Percentiles rank a stretch among this genome's conserved stretches.
Conservation (phyloP, 2,888 invertebrate species). For the Augochlorella aurata region DNA sequence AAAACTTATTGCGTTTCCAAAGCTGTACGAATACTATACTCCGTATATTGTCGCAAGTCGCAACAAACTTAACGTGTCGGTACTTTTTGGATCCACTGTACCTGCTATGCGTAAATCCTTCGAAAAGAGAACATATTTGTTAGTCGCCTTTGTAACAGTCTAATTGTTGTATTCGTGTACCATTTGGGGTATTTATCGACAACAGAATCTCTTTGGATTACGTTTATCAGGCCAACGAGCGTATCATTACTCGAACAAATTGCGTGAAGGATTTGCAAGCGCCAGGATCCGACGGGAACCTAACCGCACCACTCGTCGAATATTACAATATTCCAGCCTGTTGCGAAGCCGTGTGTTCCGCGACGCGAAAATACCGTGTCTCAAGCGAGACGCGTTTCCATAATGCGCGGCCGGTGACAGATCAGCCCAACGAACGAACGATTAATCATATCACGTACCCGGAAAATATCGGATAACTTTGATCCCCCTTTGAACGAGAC, state of each 20-base stretch:
- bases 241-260: constrained; percentile 8
- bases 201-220: not conserved
- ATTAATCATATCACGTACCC: constrained; percentile 52
- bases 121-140: too few relatives aligned
- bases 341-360: constrained; percentile 32
- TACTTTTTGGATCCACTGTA: too few relatives aligned
- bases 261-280: constrained; percentile 36
- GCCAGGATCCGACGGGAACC: constrained; percentile 13
- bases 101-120: too few relatives aligned
- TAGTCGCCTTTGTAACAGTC: too few relatives aligned
- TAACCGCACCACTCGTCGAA: constrained; percentile 31
- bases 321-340: constrained; percentile 33
- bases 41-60: too few relatives aligned
- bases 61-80: too few relatives aligned
- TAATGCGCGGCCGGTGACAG: constrained; percentile 48
- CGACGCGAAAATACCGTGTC: constrained; percentile 45
- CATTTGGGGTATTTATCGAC: not conserved
- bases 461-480: constrained; percentile 53
- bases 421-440: constrained; percentile 37
- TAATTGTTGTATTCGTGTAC: too few relatives aligned
- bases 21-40: too few relatives aligned
- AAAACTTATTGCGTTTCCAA: too few relatives aligned
- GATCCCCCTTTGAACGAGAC: constrained; percentile 33
- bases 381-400: constrained; percentile 50
- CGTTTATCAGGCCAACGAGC: not conserved